Conservation (phyloP, 2,888 invertebrate species). For the Glaucopsyche alexis region DNA sequence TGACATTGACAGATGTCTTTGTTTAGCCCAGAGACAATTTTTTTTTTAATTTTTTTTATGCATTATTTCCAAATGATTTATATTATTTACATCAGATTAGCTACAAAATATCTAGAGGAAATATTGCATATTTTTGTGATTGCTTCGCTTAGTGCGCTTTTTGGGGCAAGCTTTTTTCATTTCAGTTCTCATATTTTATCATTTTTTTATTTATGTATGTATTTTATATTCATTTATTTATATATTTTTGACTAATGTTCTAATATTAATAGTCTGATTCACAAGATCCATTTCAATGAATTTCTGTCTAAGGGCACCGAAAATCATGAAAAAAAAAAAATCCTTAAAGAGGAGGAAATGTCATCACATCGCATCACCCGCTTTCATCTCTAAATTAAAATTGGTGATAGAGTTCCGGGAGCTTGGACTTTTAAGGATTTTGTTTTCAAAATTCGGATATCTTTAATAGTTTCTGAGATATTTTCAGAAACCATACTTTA, state of each 20-base stretch:
- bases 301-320: too few species aligned
- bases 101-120: conserved; percentile 22
- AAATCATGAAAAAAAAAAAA: too few species aligned
- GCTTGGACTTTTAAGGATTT: too few species aligned
- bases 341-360: too few species aligned
- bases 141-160: conserved; percentile 46
- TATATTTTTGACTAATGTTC: neutral
- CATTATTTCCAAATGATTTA: neutral
- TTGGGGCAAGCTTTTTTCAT: conserved; percentile 44
- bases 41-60: neutral
- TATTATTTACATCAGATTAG: neutral
- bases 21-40: conserved; percentile 23
- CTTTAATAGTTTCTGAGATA: too few species aligned
- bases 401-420: too few species aligned
- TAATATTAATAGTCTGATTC: too few species aligned
- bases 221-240: neutral
- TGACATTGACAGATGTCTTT: conserved; percentile 11
- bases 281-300: too few species aligned
- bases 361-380: too few species aligned
- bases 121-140: conserved; percentile 35
- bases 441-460: too few species aligned
- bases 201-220: conserved; percentile 30
- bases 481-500: too few species aligned
- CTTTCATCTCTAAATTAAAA: too few species aligned
- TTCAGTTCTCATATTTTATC: conserved; percentile 34